These are phyloP conservation scores for Ceratothoa steindachneri DNA, from an alignment of 2,888 invertebrate genomes.

Conservation along the genomic window DNA sequence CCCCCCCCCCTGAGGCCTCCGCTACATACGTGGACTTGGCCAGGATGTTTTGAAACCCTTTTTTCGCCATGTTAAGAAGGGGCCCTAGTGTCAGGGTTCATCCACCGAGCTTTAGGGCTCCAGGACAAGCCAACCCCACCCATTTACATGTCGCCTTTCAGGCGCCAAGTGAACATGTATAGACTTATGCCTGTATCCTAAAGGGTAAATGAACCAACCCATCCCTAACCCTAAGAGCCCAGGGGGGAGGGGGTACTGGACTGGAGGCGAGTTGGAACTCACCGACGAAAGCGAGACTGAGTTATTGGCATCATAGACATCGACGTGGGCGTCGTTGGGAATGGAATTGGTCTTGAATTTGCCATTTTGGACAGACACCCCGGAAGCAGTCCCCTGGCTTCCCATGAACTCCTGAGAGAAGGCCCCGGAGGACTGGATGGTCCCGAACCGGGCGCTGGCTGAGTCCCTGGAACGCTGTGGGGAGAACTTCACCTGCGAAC, in stretches of 20 bases:
- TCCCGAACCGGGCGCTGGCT: conserved; percentile 20
- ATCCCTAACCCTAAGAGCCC: not conserved
- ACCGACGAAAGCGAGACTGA: conserved; percentile 43
- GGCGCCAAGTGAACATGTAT: too few species aligned
- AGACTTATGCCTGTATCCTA: too few species aligned
- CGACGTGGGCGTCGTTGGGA: conserved; percentile 30
- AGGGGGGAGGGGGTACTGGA: too few species aligned
- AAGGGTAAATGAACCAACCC: too few species aligned
- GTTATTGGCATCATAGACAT: conserved; percentile 38
- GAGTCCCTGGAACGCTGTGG: conserved; percentile 62
- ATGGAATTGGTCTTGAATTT: conserved; percentile 21
- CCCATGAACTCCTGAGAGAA: conserved; percentile 31
- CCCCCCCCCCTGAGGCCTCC: too few species aligned
- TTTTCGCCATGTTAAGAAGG: too few species aligned
- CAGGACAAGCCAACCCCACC: too few species aligned
- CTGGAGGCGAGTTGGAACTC: conserved; percentile 16
- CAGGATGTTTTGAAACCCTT: too few species aligned
- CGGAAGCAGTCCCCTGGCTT: conserved; percentile 13
- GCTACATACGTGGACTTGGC: too few species aligned
- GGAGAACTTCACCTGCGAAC: conserved; percentile 60
- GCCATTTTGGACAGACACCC: not conserved
- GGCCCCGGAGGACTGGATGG: conserved; percentile 18
- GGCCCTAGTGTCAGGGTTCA: too few species aligned
- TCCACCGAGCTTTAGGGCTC: too few species aligned
- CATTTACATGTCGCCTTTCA: too few species aligned